A percentile compares a stretch with the other conserved stretches of the same genome.
Evolutionary conservation across 2,797 vertebrate genomes (phyloP).

Genomic region (Artibeus jamaicensis): DNA sequence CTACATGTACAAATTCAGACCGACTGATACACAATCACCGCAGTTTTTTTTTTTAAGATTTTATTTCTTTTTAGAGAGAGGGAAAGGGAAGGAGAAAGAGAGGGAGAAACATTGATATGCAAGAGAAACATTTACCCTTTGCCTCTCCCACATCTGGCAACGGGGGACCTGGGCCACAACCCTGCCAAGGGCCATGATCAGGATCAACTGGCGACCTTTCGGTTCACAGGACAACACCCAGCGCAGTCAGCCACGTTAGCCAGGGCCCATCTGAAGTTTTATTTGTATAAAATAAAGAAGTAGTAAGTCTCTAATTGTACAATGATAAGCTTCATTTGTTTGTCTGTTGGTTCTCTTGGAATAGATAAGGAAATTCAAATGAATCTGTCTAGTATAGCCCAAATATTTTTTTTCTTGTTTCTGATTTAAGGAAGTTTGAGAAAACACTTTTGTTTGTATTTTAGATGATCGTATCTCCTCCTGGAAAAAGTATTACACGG

Average conservation of each 20-base stretch:
- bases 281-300: slow-evolving; percentile 45
- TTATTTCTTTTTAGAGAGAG: neutral
- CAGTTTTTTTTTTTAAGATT: neutral
- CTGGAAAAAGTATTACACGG: neutral
- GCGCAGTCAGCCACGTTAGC: neutral
- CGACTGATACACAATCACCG: neutral
- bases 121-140: neutral
- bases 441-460: slow-evolving; percentile 60
- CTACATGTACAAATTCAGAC: neutral
- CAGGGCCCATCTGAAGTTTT: neutral
- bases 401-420: slow-evolving; percentile 53
- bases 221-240: neutral
- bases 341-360: neutral
- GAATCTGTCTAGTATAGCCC: neutral
- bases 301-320: slow-evolving; percentile 3
- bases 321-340: slow-evolving; percentile 7
- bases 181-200: neutral
- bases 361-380: slow-evolving; percentile 66
- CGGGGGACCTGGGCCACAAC: neutral
- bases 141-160: neutral
- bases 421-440: slow-evolving; percentile 64
- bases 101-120: neutral
- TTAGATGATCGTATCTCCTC: neutral
- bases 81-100: neutral
- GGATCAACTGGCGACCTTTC: neutral